phyloP scores from a whole-genome alignment of 2,113 vertebrate genomes.

The Trichechus manatus region DNA sequence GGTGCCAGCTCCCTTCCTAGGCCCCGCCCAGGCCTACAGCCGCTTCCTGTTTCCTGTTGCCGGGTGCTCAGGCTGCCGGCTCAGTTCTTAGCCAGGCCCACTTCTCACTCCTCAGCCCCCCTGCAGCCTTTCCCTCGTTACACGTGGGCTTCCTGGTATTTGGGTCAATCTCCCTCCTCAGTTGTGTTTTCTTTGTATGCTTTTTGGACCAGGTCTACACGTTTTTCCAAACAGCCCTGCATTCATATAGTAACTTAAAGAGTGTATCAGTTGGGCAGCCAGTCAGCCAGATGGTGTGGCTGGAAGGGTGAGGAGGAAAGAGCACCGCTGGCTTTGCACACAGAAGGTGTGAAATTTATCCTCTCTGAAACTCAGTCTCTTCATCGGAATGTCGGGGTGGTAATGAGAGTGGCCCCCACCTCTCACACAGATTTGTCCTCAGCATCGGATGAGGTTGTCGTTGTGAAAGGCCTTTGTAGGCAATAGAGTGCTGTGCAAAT shows the following conservation, averaged over 20 bases:
- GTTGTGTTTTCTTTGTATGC: not conserved
- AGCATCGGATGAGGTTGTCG: not conserved
- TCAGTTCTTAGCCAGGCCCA: not conserved
- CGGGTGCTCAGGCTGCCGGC: not conserved
- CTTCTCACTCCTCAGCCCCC: not conserved
- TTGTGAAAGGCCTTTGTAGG: not conserved
- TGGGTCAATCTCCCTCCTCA: not conserved
- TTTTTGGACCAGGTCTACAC: not conserved
- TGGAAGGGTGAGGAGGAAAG: not conserved
- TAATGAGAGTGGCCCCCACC: not conserved
- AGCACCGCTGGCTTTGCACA: not conserved
- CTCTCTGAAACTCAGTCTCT: not conserved
- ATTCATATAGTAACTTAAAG: not conserved
- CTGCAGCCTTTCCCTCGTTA: not conserved
- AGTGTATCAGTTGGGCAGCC: not conserved
- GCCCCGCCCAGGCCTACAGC: slow-evolving; percentile 58
- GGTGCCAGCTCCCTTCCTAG: slow-evolving; percentile 71
- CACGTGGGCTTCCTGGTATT: not conserved
- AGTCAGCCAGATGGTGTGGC: not conserved
- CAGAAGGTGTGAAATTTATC: not conserved
- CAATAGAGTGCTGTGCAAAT: not conserved
- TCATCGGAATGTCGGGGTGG: not conserved
- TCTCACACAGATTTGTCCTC: not conserved
- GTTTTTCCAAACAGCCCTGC: not conserved
- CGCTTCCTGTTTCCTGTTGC: slow-evolving; percentile 81